Base-by-base conservation (phyloP, 2,113 vertebrate genomes). In the Proteles cristata region DNA sequence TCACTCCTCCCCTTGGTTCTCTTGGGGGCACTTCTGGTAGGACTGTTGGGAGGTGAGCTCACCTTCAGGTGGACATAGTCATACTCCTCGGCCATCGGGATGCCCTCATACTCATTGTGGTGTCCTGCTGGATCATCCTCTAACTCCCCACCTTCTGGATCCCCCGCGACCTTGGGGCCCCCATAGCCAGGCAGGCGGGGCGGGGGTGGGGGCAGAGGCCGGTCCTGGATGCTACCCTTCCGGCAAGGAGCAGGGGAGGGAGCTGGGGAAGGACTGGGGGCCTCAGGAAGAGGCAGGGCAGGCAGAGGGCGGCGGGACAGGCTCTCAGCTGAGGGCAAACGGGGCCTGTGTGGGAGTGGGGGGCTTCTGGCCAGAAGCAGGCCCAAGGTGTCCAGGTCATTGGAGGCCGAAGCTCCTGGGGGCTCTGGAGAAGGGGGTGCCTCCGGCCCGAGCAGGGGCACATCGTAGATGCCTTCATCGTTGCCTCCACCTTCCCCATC, bases 191-290 rank as follows among this genome's bases (percentile, higher is more conserved):
- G 97, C 92, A 99, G 97, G 1, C 98, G 98, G 87, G 99, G 99
- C 14, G 99, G 99, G 4, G 99, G 99, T 0, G 99, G 99, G 2
- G 99, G 99, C 11, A 99, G 98, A 23, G 99, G 99, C 28, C 99
- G 97, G 97, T 99, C 99, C 97, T 99, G 99, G 96, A 99, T 99
- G 98, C 99, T 99, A 19, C 99, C 99, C 81, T 99, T 99, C 33
- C 99, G 99, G 35, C 99, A 99, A 25, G 99, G 99, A 23, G 98
- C 98, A 5, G 98, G 98, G 21, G 99, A 98, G 0, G 99, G 98
- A 58, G 99, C 99, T 0, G 99, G 99, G 15, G 99, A 99, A 17
- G 88, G 95, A 28, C 80, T 93, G 7, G 96, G 91, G 43, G 91
- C 84, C 90, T 98, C 98, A 0, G 97, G 97, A 79, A 99, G 98